Evolutionary conservation across 30 jellyfish, hydroid and myxozoan genomes (phyloP).

Genomic region (Pseudorhiza aurosa): DNA sequence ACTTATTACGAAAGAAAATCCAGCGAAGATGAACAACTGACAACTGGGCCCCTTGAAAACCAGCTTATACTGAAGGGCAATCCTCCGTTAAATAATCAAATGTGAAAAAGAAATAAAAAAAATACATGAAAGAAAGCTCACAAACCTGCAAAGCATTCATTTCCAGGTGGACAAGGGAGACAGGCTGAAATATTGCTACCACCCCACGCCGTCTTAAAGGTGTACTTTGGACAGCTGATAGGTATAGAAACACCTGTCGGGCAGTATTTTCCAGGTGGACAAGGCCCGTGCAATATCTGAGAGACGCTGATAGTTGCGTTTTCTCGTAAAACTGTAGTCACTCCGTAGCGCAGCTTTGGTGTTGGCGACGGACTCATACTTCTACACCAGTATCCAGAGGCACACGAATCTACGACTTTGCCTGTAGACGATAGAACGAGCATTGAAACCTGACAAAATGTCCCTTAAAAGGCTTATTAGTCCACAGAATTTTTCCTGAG

Average conservation of each 20-base stretch:
- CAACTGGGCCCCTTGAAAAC: too few relatives aligned
- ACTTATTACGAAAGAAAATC: too few relatives aligned
- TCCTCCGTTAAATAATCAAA: background rate
- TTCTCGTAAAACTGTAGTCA: background rate
- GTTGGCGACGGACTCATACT: conserved; percentile 98
- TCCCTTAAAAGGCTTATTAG: too few relatives aligned
- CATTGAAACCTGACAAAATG: too few relatives aligned
- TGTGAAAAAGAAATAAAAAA: background rate
- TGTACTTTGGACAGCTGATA: conserved; percentile 76
- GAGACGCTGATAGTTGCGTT: conserved; percentile 42
- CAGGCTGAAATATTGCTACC: conserved; percentile 87
- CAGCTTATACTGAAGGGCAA: too few relatives aligned
- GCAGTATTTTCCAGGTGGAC: conserved; percentile 98
- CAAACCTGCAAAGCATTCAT: conserved; percentile 90
- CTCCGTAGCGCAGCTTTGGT: conserved; percentile 54
- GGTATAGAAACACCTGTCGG: conserved; percentile 76
- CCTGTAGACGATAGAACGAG: too few relatives aligned
- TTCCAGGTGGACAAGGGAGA: conserved; percentile 98
- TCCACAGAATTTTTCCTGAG: too few relatives aligned
- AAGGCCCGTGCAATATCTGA: conserved; percentile 84
- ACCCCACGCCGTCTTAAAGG: conserved; percentile 77
- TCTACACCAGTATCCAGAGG: conserved; percentile 95
- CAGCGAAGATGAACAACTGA: too few relatives aligned
- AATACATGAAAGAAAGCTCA: background rate
- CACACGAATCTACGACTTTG: conserved; percentile 53